phyloP scores from a whole-genome alignment of 2,888 invertebrate species.

The Nomada fucata region DNA sequence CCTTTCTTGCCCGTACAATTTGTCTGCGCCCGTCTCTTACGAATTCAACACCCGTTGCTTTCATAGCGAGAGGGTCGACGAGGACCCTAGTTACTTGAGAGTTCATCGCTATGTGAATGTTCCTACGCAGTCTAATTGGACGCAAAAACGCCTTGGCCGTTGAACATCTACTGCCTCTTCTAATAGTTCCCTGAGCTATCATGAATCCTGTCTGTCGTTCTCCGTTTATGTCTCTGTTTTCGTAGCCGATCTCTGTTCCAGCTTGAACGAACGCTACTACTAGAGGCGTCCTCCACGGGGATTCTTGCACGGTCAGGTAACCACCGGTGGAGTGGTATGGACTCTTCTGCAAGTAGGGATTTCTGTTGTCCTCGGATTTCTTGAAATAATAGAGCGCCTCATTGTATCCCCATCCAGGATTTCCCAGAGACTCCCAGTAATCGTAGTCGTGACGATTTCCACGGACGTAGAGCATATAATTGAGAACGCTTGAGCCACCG shows the following conservation, averaged over 20 bases:
- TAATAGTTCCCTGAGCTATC: slow-evolving; percentile 92
- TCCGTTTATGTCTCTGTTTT: slow-evolving; percentile 93
- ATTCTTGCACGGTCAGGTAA: slow-evolving; percentile 91
- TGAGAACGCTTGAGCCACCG: slow-evolving; percentile 94
- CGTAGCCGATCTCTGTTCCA: slow-evolving; percentile 93
- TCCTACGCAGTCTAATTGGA: slow-evolving; percentile 90
- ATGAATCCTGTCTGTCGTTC: slow-evolving; percentile 92
- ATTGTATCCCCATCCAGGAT: slow-evolving; percentile 94
- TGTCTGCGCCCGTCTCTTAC: slow-evolving; percentile 89
- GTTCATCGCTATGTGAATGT: slow-evolving; percentile 92
- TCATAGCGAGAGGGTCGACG: slow-evolving; percentile 90
- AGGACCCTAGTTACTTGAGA: slow-evolving; percentile 91
- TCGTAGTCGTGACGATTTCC: slow-evolving; percentile 94
- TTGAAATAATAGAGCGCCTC: slow-evolving; percentile 94
- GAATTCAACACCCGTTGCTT: slow-evolving; percentile 93
- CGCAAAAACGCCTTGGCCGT: slow-evolving; percentile 95
- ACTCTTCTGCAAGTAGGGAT: slow-evolving; percentile 91
- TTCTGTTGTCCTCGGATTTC: slow-evolving; percentile 94
- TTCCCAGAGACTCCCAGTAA: slow-evolving; percentile 94
- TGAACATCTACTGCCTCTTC: slow-evolving; percentile 91
- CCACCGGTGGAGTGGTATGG: slow-evolving; percentile 91
- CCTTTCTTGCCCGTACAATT: slow-evolving; percentile 90
- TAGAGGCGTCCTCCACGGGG: slow-evolving; percentile 93
- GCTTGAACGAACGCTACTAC: slow-evolving; percentile 93
- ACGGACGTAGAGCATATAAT: slow-evolving; percentile 96